Conservation (phyloP, 1,140 invertebrate species). For the Callitettix versicolor region DNA sequence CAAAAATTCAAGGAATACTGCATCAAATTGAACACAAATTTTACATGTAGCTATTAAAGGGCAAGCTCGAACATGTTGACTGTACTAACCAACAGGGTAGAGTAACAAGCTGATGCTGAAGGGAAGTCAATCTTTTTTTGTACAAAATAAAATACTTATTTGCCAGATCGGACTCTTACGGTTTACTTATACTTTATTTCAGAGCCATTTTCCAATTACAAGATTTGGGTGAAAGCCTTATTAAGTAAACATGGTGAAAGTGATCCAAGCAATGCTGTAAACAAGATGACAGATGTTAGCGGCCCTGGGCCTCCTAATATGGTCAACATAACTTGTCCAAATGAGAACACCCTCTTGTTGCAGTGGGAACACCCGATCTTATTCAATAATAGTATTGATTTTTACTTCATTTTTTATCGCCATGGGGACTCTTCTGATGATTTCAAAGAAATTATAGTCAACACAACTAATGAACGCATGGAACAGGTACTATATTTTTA, state of each 20-base stretch:
- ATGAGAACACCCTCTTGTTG: constrained; percentile 60
- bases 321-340: constrained; percentile 70
- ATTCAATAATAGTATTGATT: constrained; percentile 65
- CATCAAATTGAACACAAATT: too few relatives aligned
- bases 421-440: constrained; percentile 40
- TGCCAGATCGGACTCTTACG: too few relatives aligned
- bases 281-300: constrained; percentile 65
- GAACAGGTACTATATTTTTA: constrained; percentile 35
- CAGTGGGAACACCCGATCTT: constrained; percentile 67
- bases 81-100: too few relatives aligned
- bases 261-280: constrained; percentile 56
- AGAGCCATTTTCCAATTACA: constrained; percentile 75
- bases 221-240: constrained; percentile 73
- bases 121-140: too few relatives aligned
- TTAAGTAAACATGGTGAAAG: constrained; percentile 44
- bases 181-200: too few relatives aligned
- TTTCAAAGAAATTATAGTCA: constrained; percentile 50
- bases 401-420: constrained; percentile 65
- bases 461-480: constrained; percentile 45
- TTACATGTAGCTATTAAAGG: too few relatives aligned
- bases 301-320: constrained; percentile 69
- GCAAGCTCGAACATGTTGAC: too few relatives aligned
- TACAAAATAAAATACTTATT: too few relatives aligned
- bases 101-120: too few relatives aligned
- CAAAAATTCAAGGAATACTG: too few relatives aligned